Conservation (phyloP, 2,888 invertebrate species). For the Piscicola geometra region DNA sequence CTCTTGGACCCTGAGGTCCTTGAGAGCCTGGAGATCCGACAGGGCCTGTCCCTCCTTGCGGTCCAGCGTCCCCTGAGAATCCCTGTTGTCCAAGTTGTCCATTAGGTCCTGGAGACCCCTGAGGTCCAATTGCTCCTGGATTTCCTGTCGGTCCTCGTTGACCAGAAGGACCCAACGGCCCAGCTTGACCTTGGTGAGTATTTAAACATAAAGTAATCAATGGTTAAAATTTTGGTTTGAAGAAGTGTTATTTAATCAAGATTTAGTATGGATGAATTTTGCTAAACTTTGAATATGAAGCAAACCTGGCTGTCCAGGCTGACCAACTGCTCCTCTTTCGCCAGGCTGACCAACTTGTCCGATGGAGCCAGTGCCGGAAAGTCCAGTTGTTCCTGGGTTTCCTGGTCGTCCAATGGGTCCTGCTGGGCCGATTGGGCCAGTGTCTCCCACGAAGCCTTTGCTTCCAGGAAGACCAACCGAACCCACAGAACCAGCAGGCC, state of each 20-base stretch:
- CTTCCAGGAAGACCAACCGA: constrained; percentile 22
- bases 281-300: constrained; percentile 16
- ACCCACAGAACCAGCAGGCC: constrained; percentile 36
- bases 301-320: constrained; percentile 52
- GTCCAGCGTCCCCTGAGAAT: constrained; percentile 30
- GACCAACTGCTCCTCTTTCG: not conserved
- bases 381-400: not conserved
- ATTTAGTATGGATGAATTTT: not conserved
- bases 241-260: not conserved
- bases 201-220: too few relatives aligned
- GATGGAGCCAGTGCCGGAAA: constrained; percentile 9
- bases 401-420: constrained; percentile 35
- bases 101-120: not conserved
- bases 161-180: constrained; percentile 11
- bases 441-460: constrained; percentile 10
- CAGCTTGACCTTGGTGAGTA: not conserved
- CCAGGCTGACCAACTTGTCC: constrained; percentile 15
- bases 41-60: constrained; percentile 30
- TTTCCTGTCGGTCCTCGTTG: constrained; percentile 12
- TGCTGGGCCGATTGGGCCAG: not conserved
- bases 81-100: not conserved
- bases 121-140: not conserved
- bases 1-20: constrained; percentile 56
- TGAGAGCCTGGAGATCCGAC: constrained; percentile 52
- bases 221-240: not conserved